These are phyloP conservation scores for Synergus gifuensis DNA, from an alignment of 2,888 invertebrate species.

Conservation along the genomic window DNA sequence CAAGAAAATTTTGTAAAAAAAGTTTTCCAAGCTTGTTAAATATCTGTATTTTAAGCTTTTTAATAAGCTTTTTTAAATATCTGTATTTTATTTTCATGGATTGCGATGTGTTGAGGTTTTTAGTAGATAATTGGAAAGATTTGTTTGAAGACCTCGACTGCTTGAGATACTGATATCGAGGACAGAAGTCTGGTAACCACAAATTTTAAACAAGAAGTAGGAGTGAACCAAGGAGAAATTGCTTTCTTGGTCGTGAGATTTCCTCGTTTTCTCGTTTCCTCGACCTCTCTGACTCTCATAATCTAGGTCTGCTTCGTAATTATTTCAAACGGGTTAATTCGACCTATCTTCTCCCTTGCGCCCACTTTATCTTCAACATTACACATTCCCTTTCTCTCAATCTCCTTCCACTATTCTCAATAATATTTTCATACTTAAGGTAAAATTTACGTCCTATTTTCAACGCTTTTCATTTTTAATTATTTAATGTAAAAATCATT, in stretches of 20 bases:
- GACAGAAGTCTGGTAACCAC: constrained; percentile 25
- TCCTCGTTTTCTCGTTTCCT: constrained; percentile 36
- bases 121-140: constrained; percentile 35
- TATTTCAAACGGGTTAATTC: constrained; percentile 62
- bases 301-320: constrained; percentile 47
- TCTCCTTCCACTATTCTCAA: constrained; percentile 3
- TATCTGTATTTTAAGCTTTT: background rate
- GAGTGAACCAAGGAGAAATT: constrained; percentile 39
- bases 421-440: background rate
- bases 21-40: background rate
- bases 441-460: background rate
- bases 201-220: constrained; percentile 42
- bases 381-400: constrained; percentile 36
- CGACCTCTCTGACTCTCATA: constrained; percentile 43
- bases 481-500: too few relatives aligned
- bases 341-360: constrained; percentile 33
- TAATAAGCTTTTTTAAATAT: background rate
- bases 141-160: constrained; percentile 39
- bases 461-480: background rate
- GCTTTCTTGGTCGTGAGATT: constrained; percentile 40
- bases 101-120: background rate
- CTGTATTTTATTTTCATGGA: background rate
- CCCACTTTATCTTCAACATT: constrained; percentile 33
- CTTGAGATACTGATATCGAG: constrained; percentile 31
- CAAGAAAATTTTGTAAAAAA: background rate